Evolutionary conservation across 2,797 vertebrate genomes (phyloP).

Genomic region (Chiroxiphia lanceolata): DNA sequence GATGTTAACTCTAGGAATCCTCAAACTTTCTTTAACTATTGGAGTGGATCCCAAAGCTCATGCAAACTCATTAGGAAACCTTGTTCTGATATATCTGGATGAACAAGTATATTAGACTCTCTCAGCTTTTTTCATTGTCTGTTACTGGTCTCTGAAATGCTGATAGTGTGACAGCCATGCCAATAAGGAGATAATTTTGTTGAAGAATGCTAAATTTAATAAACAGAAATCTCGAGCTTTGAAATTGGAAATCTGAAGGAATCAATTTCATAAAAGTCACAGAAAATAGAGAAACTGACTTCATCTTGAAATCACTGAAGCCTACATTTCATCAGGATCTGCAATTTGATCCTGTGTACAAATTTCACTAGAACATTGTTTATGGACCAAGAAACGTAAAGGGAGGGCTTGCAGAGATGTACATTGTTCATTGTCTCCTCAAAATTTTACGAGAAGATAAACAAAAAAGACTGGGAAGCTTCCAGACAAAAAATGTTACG

Average conservation of each 20-base stretch:
- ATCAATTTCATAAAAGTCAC: not conserved
- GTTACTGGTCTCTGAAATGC: not conserved
- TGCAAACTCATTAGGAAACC: not conserved
- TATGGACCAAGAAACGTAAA: not conserved
- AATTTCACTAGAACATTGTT: slow-evolving; percentile 1
- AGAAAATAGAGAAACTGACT: not conserved
- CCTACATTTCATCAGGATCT: not conserved
- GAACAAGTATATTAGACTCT: not conserved
- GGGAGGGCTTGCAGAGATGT: not conserved
- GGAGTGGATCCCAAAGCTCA: not conserved
- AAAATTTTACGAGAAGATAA: not conserved
- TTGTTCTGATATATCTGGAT: not conserved
- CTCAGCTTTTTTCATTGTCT: not conserved
- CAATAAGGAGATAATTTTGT: not conserved
- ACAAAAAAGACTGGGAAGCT: not conserved
- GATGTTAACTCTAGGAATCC: not conserved
- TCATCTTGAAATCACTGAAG: slow-evolving; percentile 15
- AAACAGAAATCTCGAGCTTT: not conserved
- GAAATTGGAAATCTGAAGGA: slow-evolving; percentile 1
- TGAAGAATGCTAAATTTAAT: slow-evolving; percentile 4
- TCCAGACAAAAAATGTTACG: not conserved
- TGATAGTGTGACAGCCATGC: not conserved
- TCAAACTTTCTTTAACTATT: not conserved
- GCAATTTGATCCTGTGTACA: not conserved
- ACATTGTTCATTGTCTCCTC: not conserved